Evolutionary conservation across 1,140 invertebrate species (phyloP), one percentile per base, ranked within the genome.

Genomic region (Drosophila micromelanica): DNA sequence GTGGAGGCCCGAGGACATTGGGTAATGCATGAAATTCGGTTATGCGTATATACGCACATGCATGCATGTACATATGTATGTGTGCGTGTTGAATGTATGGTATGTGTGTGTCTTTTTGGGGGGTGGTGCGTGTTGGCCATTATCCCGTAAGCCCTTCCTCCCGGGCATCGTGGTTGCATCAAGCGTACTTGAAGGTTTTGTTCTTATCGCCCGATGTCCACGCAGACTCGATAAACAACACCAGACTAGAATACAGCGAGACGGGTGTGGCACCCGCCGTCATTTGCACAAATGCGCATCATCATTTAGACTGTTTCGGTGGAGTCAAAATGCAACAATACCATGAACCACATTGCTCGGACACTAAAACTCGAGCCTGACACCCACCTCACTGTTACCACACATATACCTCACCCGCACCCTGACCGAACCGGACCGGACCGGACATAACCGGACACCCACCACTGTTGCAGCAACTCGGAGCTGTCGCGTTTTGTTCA

Each of bases 181-280:
- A 57, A 70, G 70, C 46, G 45, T 56, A 69, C 55, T 80, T 81
- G 49, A 73, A 80, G 79, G 79, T 64, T 80, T 81, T 49, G 69
- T 80, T 81, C 79, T 80, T 80, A 80, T 81, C 79, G 78, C 30
- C 27, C 55, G 62, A n/a, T 80, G 73, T 77, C 78, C 73, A 80
- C 63, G 54, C 69, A 35, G 56, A 80, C 62, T 69, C 55, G 49
- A 72, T 73, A 78, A 78, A 81, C 79, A 80, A 55, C 60, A 57
- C 9, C 20, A 45, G 35, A 20, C 45, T 13, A 67, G 38, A 37
- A 40, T 30, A 72, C n/a, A 38, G 37, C 30, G 27, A 23, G 40
- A 52, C 35, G 71, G 40, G 12, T 38, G 27, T 40, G 13, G 17
- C 42, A 59, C 13, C 38, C 52, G 30, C 45, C 77, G 45, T 46